Conservation (phyloP, 2,797 vertebrate species). For the Anguilla obscura region DNA sequence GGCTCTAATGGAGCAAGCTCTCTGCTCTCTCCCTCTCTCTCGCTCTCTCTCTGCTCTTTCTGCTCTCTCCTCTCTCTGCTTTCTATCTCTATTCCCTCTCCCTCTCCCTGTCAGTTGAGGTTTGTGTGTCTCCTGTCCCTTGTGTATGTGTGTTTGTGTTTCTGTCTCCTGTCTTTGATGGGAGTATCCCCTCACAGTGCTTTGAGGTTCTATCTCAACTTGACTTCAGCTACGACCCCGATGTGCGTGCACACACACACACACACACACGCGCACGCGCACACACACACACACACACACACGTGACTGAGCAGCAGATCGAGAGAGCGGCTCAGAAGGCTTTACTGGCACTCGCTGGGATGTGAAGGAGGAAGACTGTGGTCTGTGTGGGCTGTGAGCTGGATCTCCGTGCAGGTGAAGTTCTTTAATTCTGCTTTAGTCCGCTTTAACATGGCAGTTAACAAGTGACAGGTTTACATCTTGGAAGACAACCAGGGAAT, state of each 20-base stretch:
- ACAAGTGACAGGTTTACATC: neutral
- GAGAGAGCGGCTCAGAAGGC: constrained; percentile 40
- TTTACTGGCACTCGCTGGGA: constrained; percentile 41
- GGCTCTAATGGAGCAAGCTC: constrained; percentile 12
- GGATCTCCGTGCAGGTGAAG: constrained; percentile 45
- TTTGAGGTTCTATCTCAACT: constrained; percentile 30
- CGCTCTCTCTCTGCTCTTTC: neutral
- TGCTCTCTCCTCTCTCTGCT: neutral
- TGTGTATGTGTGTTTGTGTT: neutral
- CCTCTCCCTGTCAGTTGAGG: neutral
- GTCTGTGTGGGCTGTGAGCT: constrained; percentile 36
- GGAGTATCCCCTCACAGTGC: constrained; percentile 31
- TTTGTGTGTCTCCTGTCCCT: neutral
- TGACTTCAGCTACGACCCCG: constrained; percentile 39
- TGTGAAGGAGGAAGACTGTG: constrained; percentile 41
- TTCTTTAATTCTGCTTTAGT: constrained; percentile 21
- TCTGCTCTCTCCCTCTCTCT: neutral
- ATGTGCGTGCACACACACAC: constrained; percentile 43
- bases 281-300: constrained; percentile 43
- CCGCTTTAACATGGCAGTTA: neutral
- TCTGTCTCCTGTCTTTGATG: constrained; percentile 34
- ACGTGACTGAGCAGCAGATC: constrained; percentile 45
- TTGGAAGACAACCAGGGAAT: neutral
- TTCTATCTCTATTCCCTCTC: neutral
- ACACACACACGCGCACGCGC: constrained; percentile 46